Evolutionary conservation across 2,113 vertebrate genomes (phyloP), one percentile per base, ranked within the genome.

Genomic region (Sitta europaea): DNA sequence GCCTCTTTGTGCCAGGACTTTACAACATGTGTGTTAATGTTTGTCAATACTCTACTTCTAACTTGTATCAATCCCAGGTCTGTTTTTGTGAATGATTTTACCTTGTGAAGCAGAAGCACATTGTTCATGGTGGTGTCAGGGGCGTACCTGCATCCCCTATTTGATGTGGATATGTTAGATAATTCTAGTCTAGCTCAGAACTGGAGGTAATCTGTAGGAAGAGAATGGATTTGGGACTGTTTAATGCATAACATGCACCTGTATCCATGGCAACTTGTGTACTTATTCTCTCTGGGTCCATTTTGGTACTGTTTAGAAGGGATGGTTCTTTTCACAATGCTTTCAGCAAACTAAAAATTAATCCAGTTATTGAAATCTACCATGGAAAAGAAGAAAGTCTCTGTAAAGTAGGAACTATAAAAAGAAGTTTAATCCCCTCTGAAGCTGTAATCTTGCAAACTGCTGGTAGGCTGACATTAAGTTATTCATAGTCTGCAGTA

Each of bases 121-220:
- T 72, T 1, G 1, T 42, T 72, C 27, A 25, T 71, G 15, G 2
- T 8, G 40, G 8, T 42, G 27, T 31, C n/a, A 17, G 6, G 9
- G 19, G 5, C 0, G 0, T 55, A 23, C 31, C 68, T 59, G n/a
- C 12, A 67, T 31, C 12, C n/a, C 2, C 9, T 45, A 0, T 47
- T 38, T 24, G 23, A 55, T 1, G 2, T 47, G 36, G 28, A 20
- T 14, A 27, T 43, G 18, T 74, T 53, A 59, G 15, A 7, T 36
- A 57, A 42, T 28, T 57, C 13, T 9, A 10, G 20, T 51, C 27
- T 36, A 36, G 4, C 0, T 83, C 58, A 19, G 25, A 79, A 42
- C 4, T 50, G 27, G 35, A 82, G 33, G 18, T 28, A 75, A 66
- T 9, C 40, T 73, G 12, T 31, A 40, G 42, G 45, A 82, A 54